Conservation (phyloP, 2,797 vertebrate genomes). For the Chloroceryle amazona region DNA sequence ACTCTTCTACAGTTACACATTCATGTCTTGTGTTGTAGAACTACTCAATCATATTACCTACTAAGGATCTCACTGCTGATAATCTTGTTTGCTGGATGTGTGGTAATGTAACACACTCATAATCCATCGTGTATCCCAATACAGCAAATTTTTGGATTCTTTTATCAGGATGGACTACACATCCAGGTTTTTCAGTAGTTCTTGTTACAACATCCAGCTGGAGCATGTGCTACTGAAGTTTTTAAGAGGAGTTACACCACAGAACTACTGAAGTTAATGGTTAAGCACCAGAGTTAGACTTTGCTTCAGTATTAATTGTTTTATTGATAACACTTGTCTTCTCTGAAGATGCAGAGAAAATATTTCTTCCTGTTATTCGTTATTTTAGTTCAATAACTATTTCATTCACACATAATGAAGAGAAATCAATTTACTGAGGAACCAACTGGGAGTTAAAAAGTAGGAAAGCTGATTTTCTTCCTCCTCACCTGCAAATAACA, state of each 20-base stretch:
- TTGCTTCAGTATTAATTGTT: neutral
- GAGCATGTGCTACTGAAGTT: neutral
- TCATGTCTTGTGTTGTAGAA: neutral
- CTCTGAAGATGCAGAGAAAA: constrained; percentile 3
- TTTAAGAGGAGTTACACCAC: neutral
- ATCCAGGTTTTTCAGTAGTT: neutral
- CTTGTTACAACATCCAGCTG: neutral
- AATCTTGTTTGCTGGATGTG: neutral
- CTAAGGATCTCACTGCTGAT: neutral
- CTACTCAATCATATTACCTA: neutral
- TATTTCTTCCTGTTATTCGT: constrained; percentile 18
- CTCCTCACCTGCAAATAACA: constrained; percentile 33
- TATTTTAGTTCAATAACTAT: constrained; percentile 5
- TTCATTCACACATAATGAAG: constrained; percentile 44
- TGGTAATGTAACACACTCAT: neutral
- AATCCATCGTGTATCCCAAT: neutral
- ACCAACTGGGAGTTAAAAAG: constrained; percentile 26
- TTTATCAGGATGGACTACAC: neutral
- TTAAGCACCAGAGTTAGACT: neutral
- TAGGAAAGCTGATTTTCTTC: constrained; percentile 49
- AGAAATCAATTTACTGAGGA: constrained; percentile 35
- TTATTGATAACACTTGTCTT: neutral
- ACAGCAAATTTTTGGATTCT: neutral
- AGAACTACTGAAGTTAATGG: neutral
- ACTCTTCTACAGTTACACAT: neutral